Evolutionary conservation across 2,888 invertebrate genomes (phyloP), one percentile per base, ranked within the genome.

Genomic region (Drosophila kokeensis): DNA sequence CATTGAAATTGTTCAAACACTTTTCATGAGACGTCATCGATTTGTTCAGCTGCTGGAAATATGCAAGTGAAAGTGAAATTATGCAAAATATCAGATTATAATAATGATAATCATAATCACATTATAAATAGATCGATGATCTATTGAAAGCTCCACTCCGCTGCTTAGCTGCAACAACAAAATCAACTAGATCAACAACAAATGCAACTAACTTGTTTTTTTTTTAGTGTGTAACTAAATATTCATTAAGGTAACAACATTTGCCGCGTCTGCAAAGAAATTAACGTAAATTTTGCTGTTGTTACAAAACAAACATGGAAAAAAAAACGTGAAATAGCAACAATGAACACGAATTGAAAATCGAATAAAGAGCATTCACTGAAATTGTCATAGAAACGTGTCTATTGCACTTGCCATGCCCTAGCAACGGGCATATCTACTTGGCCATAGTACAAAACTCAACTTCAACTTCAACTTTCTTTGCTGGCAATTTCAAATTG

Each of bases 251-350:
- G 45, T 38, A 52, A 71, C 40, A 59, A 54, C 58, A 64, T 58
- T 53, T 57, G 45, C 42, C 69, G 45, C 45, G 63, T 63, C 65
- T 64, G 40, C 71, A 55, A 50, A 61, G 52, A 66, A 71, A 73
- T 71, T 66, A 66, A 53, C 61, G 65, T 63, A 42, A 38, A 66
- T 76, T 67, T 75, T 57, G 60, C 63, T 29, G 40, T 71, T 75
- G 71, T 71, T 71, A 66, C 63, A 42, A 48, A 27, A 66, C 36
- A 61, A 52, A 24, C 45, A 15, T 21, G 7, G 36, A 29, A 59
- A 61, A 11, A 52, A 66, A 50, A n/a, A n/a, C n/a, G 15, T n/a
- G 38, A 40, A 54, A 24, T 13, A 53, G n/a, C 30, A 67, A 67
- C 42, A 61, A 60, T 50, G 48, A 29, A 70, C 27, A 64, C 45